These are phyloP conservation scores for Spermophilus dauricus DNA, from an alignment of 2,113 vertebrate genomes.

Conservation along the genomic window DNA sequence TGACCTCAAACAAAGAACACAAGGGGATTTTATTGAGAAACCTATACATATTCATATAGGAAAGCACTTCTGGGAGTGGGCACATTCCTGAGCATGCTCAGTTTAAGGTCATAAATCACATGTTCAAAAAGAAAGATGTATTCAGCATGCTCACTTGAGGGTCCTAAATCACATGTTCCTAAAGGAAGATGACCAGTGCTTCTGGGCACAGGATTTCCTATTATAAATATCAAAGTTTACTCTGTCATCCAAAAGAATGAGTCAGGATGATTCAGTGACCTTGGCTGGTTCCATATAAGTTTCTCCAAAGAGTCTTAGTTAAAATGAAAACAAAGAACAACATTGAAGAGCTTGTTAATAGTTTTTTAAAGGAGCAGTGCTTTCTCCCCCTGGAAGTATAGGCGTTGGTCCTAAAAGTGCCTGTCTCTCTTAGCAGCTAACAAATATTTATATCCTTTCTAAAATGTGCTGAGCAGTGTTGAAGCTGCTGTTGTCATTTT, in stretches of 20 bases:
- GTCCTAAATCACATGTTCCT: neutral
- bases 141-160: neutral
- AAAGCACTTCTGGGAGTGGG: neutral
- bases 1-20: neutral
- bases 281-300: neutral
- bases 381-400: no score
- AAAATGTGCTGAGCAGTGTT: neutral
- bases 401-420: no score
- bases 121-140: neutral
- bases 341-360: neutral
- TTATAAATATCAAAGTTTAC: neutral
- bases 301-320: neutral
- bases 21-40: neutral
- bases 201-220: no score
- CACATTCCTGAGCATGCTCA: neutral
- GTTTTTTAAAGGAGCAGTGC: no score
- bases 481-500: neutral
- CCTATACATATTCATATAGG: neutral
- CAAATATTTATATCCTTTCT: neutral
- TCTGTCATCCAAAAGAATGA: neutral
- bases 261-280: neutral
- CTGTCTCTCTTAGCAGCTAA: no score
- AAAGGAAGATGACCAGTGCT: neutral
- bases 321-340: neutral
- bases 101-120: neutral